Conservation (phyloP, 1,140 invertebrate genomes). For the Drosophila melanica region DNA sequence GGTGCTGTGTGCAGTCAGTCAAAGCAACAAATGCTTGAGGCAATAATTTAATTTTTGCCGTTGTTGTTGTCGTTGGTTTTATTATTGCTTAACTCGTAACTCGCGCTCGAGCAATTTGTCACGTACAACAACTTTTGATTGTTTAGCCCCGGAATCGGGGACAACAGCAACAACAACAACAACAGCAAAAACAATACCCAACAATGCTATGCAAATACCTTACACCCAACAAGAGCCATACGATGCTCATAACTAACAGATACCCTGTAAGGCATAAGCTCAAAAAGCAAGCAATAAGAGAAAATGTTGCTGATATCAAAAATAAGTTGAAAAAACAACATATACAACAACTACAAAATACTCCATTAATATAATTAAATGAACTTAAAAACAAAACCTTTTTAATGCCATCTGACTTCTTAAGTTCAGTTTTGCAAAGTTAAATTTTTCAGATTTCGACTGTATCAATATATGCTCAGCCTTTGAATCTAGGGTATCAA, state of each 20-base stretch:
- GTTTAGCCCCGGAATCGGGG: conserved; percentile 49
- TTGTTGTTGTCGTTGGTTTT: conserved; percentile 33
- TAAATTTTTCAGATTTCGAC: no score
- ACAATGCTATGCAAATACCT: conserved; percentile 28
- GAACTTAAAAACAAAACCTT: no score
- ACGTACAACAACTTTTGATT: conserved; percentile 81
- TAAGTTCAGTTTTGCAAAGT: no score
- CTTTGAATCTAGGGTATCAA: conserved; percentile 13
- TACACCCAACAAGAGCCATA: neutral
- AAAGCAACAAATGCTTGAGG: no score
- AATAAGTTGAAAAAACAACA: no score
- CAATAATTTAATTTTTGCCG: conserved; percentile 26
- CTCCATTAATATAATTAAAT: no score
- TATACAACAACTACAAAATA: no score
- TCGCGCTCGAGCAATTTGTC: conserved; percentile 80
- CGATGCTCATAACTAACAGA: neutral
- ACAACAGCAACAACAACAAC: conserved; percentile 32
- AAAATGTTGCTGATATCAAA: no score
- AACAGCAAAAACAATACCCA: conserved; percentile 9
- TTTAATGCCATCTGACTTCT: no score
- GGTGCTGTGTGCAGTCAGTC: no score
- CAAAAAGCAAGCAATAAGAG: no score
- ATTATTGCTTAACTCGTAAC: conserved; percentile 48
- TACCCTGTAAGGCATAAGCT: conserved; percentile 4
- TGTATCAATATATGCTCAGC: neutral